phyloP scores from a whole-genome alignment of 2,113 vertebrate species.

The Sitta europaea region DNA sequence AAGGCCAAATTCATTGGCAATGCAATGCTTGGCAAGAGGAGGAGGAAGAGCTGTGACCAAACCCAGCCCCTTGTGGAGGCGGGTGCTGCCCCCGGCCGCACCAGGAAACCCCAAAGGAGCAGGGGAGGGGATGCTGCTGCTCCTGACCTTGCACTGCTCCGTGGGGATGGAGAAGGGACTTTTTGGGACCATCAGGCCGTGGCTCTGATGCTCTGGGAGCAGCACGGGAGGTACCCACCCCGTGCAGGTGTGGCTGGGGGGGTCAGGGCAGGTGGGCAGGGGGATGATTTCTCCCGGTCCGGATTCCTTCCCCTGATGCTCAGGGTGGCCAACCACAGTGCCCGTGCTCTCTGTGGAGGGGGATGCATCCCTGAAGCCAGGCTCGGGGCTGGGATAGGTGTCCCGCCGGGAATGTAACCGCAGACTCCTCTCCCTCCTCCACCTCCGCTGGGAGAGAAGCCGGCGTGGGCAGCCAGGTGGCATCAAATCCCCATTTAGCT shows the following conservation, averaged over 20 bases:
- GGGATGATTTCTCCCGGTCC: accelerated
- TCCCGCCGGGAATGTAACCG: accelerated
- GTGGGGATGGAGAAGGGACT: neutral
- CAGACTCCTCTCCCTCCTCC: neutral
- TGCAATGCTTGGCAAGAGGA: neutral
- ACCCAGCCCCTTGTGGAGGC: neutral
- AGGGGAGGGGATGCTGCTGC: accelerated
- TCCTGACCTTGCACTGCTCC: neutral
- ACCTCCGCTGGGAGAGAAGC: neutral
- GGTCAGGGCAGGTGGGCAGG: neutral
- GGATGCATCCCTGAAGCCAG: neutral
- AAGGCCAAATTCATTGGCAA: neutral
- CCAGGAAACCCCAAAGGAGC: neutral
- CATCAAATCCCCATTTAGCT: neutral
- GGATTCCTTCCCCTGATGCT: neutral
- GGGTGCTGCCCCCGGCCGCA: accelerated
- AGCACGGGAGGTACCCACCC: accelerated
- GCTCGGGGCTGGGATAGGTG: neutral
- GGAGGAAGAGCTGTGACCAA: neutral
- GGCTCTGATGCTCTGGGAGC: neutral
- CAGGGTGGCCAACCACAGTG: accelerated
- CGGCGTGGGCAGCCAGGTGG: neutral
- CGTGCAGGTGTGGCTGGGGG: accelerated
- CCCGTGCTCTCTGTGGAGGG: accelerated
- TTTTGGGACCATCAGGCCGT: accelerated